A percentile compares a stretch with the other conserved stretches of the same genome.
These are phyloP conservation scores for Osmoderma eremita DNA, from an alignment of 2,888 invertebrate genomes.

Conservation along the genomic window DNA sequence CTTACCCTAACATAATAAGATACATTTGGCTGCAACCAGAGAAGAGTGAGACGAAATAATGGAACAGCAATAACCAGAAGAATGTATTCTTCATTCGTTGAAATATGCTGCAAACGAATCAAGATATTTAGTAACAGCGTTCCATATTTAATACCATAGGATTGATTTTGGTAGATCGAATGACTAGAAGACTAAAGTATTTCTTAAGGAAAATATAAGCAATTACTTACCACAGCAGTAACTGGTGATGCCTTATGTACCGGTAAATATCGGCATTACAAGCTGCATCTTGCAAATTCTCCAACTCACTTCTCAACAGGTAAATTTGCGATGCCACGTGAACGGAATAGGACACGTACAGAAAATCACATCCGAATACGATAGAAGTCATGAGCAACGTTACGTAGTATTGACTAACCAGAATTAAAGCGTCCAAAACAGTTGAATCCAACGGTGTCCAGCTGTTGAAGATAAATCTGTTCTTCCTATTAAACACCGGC, in stretches of 20 bases:
- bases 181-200: too few species aligned
- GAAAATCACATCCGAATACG: constrained; percentile 17
- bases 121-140: neutral
- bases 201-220: too few species aligned
- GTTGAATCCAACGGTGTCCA: neutral
- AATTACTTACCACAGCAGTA: constrained; percentile 11
- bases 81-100: neutral
- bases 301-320: constrained; percentile 5
- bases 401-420: neutral
- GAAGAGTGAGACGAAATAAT: constrained; percentile 6
- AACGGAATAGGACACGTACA: neutral
- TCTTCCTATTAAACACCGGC: neutral
- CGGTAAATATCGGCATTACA: neutral
- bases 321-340: constrained; percentile 8
- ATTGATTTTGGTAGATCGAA: too few species aligned
- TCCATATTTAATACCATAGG: too few species aligned
- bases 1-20: neutral
- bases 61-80: neutral
- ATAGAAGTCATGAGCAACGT: neutral
- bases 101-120: neutral
- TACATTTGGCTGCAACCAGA: constrained; percentile 6
- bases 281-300: neutral
- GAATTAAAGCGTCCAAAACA: neutral
- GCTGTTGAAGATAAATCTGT: neutral
- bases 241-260: constrained; percentile 11